These are phyloP conservation scores for Menidia menidia DNA, from an alignment of 2,797 vertebrate genomes.

Conservation along the genomic window DNA sequence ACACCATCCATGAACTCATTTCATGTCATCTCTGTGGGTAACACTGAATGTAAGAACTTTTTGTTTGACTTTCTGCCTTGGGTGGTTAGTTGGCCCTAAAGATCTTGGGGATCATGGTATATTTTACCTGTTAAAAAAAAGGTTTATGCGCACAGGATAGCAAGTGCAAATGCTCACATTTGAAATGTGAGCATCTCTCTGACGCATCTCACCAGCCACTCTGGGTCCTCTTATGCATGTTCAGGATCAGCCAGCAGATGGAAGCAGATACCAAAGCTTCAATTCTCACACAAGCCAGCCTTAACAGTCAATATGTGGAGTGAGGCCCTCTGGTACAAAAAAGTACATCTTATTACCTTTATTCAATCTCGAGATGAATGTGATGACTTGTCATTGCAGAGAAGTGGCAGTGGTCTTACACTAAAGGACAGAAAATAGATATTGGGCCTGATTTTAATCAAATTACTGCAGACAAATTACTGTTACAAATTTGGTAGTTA, in stretches of 20 bases:
- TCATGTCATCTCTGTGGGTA: too few species aligned
- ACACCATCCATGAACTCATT: too few species aligned
- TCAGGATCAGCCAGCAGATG: conserved; percentile 43
- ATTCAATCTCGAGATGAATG: neutral
- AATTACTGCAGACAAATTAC: neutral
- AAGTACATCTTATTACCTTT: neutral
- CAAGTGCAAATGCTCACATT: neutral
- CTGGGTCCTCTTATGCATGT: neutral
- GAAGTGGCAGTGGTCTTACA: neutral
- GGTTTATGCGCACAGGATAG: too few species aligned
- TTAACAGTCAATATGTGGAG: neutral
- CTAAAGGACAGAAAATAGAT: neutral
- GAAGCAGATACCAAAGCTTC: conserved; percentile 23
- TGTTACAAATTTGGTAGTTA: too few species aligned
- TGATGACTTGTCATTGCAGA: neutral
- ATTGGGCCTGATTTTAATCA: neutral
- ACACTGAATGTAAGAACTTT: too few species aligned
- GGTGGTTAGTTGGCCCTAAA: too few species aligned
- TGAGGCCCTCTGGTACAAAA: neutral
- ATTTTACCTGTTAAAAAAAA: too few species aligned
- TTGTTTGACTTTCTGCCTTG: too few species aligned
- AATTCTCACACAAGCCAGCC: neutral
- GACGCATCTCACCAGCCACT: too few species aligned
- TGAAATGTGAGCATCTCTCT: too few species aligned
- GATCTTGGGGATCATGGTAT: too few species aligned